These are phyloP conservation scores for Stichodactyla helianthus DNA, from an alignment of 64 coral and sea anemone species.

Conservation along the genomic window DNA sequence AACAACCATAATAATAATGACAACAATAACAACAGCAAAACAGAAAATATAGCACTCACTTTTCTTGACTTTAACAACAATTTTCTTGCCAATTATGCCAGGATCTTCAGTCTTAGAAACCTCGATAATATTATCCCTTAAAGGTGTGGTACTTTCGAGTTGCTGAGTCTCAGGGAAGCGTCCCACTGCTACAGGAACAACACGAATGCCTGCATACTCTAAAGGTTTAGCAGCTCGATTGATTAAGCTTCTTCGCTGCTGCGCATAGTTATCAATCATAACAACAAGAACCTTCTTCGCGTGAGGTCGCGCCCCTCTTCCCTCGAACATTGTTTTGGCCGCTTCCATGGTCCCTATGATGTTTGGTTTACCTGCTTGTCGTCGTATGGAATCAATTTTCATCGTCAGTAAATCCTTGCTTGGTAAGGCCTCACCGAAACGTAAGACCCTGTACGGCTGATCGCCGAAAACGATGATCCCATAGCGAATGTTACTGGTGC, in stretches of 20 bases:
- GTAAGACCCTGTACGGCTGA: slow-evolving; percentile 7
- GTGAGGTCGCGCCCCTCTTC: slow-evolving; percentile 42
- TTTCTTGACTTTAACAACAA: slow-evolving; percentile 59
- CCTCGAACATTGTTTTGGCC: slow-evolving; percentile 6
- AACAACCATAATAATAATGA: too few relatives aligned
- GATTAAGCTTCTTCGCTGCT: slow-evolving; percentile 30
- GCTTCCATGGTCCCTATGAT: not conserved
- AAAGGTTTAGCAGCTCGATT: slow-evolving; percentile 38
- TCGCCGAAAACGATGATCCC: slow-evolving; percentile 44
- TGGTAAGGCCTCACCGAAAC: slow-evolving; percentile 21
- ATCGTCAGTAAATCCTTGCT: not conserved
- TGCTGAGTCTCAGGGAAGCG: slow-evolving; percentile 14
- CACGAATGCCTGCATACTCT: slow-evolving; percentile 28
- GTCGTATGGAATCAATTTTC: slow-evolving; percentile 9
- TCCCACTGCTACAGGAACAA: slow-evolving; percentile 60
- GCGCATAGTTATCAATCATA: slow-evolving; percentile 58
- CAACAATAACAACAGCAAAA: not conserved
- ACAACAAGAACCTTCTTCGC: slow-evolving; percentile 64
- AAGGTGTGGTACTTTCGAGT: slow-evolving; percentile 40
- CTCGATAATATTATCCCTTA: slow-evolving; percentile 48
- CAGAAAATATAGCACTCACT: slow-evolving; percentile 19
- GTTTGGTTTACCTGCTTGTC: not conserved
- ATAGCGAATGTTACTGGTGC: slow-evolving; percentile 39
- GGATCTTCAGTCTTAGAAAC: slow-evolving; percentile 51
- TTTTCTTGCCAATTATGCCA: slow-evolving; percentile 37